Base-by-base conservation (phyloP, 2,888 invertebrate species). In the Clitarchus hookeri region DNA sequence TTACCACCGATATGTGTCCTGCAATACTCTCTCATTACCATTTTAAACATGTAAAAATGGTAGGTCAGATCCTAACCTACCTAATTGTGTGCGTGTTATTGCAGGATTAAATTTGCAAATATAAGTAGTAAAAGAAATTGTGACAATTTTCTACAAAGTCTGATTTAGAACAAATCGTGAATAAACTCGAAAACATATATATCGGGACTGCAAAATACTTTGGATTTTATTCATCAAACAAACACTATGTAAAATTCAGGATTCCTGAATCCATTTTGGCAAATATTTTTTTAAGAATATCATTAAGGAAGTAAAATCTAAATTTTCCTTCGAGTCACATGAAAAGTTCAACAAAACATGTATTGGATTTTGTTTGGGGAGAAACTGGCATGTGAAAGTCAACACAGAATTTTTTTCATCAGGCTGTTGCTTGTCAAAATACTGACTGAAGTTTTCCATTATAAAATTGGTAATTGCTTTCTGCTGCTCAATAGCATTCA, bases 381-480 rank as follows among this genome's bases (percentile, higher is more conserved):
- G 19, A 65, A 65, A n/a, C 65, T 65, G 19, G n/a, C 65, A 65
- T n/a, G 65, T 65, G n/a, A 65, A 65, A 19, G 65, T 11, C 8
- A 65, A 65, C 8, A 65, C 65, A n/a, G 65, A n/a, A 65, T 23
- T 23, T 23, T 19, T n/a, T n/a, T 23, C 19, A 23, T 65, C 65
- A 65, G 65, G 65, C n/a, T 65, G 65, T 65, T 19, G 23, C n/a
- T 3, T 65, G 23, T 23, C 65, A 65, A 65, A 65, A 65, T 65
- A 65, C n/a, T 65, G 65, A 23, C n/a, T 65, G 65, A 65, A 65
- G 65, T 65, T 65, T 65, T 65, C n/a, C 65, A 65, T 65, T 23
- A 19, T 65, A 65, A 65, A 65, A 65, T 65, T 65, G n/a, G 65
- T 65, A 19, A 65, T 65, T 16, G 65, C 65, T 8, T 65, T 65